phyloP scores from a whole-genome alignment of 2,797 vertebrate genomes.

The Liparis tanakae region DNA sequence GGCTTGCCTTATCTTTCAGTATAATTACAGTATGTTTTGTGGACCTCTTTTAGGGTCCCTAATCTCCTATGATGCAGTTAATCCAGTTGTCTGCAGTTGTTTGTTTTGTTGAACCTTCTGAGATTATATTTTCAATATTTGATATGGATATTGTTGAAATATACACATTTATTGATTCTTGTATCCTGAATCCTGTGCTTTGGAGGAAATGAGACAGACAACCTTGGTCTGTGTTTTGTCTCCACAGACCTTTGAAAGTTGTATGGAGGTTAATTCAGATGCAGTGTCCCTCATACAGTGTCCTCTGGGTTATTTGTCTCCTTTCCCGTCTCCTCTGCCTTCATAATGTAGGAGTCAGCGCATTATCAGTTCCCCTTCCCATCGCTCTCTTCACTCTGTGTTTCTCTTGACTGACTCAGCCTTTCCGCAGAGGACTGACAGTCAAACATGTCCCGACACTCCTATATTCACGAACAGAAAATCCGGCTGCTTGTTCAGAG shows the following conservation, averaged over 20 bases:
- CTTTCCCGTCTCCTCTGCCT: conserved; percentile 26
- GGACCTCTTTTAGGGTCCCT: background rate
- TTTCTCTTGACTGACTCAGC: conserved; percentile 56
- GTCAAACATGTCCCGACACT: conserved; percentile 55
- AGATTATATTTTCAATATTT: conserved; percentile 2
- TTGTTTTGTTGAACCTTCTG: background rate
- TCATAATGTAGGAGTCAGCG: conserved; percentile 17
- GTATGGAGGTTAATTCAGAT: conserved; percentile 16
- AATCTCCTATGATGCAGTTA: background rate
- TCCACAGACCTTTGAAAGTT: background rate
- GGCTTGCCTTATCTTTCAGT: background rate
- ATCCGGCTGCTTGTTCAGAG: conserved; percentile 18
- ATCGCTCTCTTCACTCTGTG: conserved; percentile 21
- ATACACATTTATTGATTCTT: background rate
- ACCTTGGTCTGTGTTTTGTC: background rate
- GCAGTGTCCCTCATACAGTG: conserved; percentile 14
- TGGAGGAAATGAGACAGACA: background rate
- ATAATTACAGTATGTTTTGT: background rate
- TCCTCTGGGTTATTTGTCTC: background rate
- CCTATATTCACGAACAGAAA: conserved; percentile 21
- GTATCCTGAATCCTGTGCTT: background rate
- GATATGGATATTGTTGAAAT: background rate
- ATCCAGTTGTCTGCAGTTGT: background rate
- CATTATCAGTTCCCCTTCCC: conserved; percentile 5
- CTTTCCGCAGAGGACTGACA: conserved; percentile 37